phyloP scores from a whole-genome alignment of 2,113 vertebrate species.

The Scortum barcoo region DNA sequence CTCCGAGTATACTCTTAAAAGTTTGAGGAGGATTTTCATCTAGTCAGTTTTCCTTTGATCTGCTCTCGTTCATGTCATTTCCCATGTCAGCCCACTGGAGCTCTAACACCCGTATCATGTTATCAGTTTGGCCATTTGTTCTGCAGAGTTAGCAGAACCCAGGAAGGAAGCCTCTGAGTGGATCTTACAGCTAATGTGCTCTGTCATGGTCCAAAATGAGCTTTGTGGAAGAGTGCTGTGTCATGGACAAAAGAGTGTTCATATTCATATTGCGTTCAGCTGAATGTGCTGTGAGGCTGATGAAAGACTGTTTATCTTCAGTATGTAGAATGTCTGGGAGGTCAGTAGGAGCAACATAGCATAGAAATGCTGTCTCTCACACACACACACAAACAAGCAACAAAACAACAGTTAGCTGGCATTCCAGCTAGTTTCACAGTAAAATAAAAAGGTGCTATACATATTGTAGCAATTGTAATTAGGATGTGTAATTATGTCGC shows the following conservation, averaged over 20 bases:
- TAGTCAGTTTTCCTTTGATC: constrained; percentile 6
- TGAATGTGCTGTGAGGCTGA: background rate
- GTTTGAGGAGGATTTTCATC: background rate
- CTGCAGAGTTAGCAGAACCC: constrained; percentile 53
- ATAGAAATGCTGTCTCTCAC: background rate
- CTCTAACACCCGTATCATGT: constrained; percentile 34
- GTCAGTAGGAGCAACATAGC: background rate
- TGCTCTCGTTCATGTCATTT: constrained; percentile 7
- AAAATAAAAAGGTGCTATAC: background rate
- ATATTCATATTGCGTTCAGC: background rate
- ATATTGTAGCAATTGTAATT: no score
- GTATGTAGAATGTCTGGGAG: background rate
- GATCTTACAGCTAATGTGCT: constrained; percentile 27
- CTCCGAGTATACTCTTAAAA: background rate
- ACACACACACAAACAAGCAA: background rate
- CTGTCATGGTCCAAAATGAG: constrained; percentile 31
- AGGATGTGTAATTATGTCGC: no score
- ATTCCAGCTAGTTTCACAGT: background rate
- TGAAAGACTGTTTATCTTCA: background rate
- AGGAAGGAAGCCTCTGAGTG: constrained; percentile 40
- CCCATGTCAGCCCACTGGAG: constrained; percentile 10
- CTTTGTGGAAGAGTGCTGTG: background rate
- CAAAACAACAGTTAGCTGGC: background rate
- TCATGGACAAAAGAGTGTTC: constrained; percentile 9
- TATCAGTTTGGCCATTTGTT: constrained; percentile 48